Percentiles rank a stretch among this genome's conserved stretches.
Evolutionary conservation across 2,888 invertebrate species (phyloP).

Genomic region (Tipula confusa): DNA sequence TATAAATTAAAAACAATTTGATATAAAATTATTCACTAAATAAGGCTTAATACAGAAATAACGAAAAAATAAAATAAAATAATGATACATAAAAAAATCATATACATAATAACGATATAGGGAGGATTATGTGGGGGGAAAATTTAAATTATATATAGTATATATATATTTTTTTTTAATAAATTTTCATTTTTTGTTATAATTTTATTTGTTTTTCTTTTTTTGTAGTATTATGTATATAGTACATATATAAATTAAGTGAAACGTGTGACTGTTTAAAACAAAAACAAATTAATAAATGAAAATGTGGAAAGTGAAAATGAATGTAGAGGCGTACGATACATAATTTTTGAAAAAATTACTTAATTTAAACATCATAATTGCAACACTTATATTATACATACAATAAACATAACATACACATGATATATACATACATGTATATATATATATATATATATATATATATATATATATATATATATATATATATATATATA

Average conservation of each 20-base stretch:
- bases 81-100: not conserved
- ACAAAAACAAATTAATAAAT: not conserved
- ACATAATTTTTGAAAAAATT: not conserved
- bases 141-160: not conserved
- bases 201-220: not conserved
- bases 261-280: not conserved
- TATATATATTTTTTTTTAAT: constrained; percentile 1
- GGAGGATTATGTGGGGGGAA: not conserved
- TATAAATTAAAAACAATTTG: constrained; percentile 15
- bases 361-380: not conserved
- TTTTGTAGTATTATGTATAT: not conserved
- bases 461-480: too few species aligned
- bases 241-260: not conserved
- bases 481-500: too few species aligned
- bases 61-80: constrained; percentile 12
- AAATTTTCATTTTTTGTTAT: not conserved
- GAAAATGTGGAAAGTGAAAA: not conserved
- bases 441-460: too few species aligned
- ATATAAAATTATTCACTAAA: not conserved
- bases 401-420: not conserved
- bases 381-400: not conserved
- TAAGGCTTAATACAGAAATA: not conserved
- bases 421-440: not conserved
- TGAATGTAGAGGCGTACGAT: not conserved
- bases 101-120: not conserved